phyloP scores from a whole-genome alignment of 2,797 vertebrate species.

The Esox masquinongy region DNA sequence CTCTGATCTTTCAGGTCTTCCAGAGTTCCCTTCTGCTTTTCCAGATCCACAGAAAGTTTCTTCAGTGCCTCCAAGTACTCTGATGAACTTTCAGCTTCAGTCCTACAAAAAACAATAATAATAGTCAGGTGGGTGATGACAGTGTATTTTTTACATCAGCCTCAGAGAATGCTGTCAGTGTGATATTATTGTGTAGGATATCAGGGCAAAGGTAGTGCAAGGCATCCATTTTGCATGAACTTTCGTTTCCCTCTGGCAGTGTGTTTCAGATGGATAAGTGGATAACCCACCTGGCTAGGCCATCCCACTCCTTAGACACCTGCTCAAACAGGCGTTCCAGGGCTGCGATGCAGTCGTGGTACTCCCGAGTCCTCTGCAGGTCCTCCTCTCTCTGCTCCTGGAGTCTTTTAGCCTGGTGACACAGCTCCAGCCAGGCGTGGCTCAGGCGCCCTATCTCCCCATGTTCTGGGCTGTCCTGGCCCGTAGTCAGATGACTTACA shows the following conservation, averaged over 20 bases:
- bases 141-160: background rate
- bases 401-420: conserved; percentile 82
- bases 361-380: conserved; percentile 84
- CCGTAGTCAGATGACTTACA: conserved; percentile 72
- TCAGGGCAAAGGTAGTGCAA: background rate
- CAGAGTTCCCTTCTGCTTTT: conserved; percentile 83
- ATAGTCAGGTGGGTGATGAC: background rate
- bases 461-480: conserved; percentile 88
- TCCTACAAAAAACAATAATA: conserved; percentile 66
- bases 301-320: conserved; percentile 95
- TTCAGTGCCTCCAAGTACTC: conserved; percentile 88
- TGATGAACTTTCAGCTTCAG: conserved; percentile 91
- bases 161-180: background rate
- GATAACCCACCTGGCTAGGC: conserved; percentile 84
- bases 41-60: conserved; percentile 80
- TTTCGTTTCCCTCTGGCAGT: background rate
- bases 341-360: conserved; percentile 82
- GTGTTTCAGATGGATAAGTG: background rate
- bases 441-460: conserved; percentile 84
- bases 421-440: conserved; percentile 89
- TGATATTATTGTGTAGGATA: background rate
- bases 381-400: conserved; percentile 87
- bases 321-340: conserved; percentile 90
- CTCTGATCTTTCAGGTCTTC: conserved; percentile 92
- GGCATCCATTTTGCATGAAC: background rate